Conservation (phyloP, 2,113 vertebrate species). For the Rhinopithecus roxellana region DNA sequence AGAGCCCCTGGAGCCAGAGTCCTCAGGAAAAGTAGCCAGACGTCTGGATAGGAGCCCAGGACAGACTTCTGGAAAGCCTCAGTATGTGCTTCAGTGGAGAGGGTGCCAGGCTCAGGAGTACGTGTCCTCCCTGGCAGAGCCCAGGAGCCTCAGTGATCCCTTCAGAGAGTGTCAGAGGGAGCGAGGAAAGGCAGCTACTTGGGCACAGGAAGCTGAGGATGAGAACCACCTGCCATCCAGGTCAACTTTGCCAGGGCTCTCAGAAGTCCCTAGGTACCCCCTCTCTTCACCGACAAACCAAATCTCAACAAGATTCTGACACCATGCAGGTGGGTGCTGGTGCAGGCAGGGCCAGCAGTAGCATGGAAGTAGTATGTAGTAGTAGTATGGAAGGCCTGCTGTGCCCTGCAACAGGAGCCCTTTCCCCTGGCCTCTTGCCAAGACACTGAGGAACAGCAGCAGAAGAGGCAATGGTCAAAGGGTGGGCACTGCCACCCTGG, state of each 20-base stretch:
- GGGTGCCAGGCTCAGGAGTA: not conserved
- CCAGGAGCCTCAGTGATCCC: not conserved
- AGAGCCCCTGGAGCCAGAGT: not conserved
- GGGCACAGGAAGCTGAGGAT: not conserved
- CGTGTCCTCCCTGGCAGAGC: accelerated
- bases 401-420: not conserved
- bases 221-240: not conserved
- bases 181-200: not conserved
- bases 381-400: accelerated
- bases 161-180: accelerated
- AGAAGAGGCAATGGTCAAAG: accelerated
- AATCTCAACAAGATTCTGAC: not conserved
- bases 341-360: accelerated
- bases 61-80: not conserved
- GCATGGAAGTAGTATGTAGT: not conserved
- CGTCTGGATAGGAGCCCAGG: not conserved
- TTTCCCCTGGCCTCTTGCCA: no score
- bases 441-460: not conserved
- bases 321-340: not conserved
- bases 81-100: not conserved
- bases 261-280: not conserved
- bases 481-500: no score
- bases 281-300: not conserved
- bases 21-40: not conserved
- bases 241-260: not conserved